Conservation (phyloP, 1,140 invertebrate species). For the Micrasema longulum region DNA sequence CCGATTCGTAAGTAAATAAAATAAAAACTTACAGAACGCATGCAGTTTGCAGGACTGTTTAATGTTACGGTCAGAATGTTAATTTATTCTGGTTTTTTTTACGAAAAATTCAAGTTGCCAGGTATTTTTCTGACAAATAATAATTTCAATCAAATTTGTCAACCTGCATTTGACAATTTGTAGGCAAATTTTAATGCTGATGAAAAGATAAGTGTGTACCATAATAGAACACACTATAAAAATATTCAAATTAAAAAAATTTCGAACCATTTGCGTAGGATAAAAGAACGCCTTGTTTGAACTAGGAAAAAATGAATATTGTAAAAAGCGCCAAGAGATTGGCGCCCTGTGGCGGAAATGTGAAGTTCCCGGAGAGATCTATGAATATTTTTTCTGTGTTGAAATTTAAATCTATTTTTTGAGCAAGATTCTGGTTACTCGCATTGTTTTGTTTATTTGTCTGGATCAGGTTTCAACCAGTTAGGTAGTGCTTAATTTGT, state of each 20-base stretch:
- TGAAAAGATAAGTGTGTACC: conserved; percentile 21
- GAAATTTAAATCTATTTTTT: background rate
- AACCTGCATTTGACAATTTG: background rate
- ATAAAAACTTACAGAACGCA: no score
- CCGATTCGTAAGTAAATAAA: no score
- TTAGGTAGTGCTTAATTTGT: no score
- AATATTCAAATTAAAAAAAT: conserved; percentile 31
- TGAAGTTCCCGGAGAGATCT: conserved; percentile 37
- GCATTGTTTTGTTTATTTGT: no score
- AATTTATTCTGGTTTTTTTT: no score
- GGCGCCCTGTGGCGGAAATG: conserved; percentile 40
- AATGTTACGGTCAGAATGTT: no score
- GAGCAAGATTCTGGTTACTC: no score
- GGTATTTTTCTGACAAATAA: no score
- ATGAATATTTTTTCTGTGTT: conserved; percentile 20
- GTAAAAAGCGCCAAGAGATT: conserved; percentile 26
- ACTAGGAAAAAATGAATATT: conserved; percentile 27
- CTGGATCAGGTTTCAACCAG: no score
- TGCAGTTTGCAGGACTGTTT: no score
- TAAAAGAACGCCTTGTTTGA: conserved; percentile 10
- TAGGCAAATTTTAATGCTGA: background rate
- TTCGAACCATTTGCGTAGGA: conserved; percentile 14
- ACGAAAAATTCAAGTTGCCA: no score
- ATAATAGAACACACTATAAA: conserved; percentile 13
- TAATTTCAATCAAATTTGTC: conserved; percentile 2